These are phyloP conservation scores for Perdix hodgsoniae DNA, from an alignment of 2,797 vertebrate species.

Conservation along the genomic window DNA sequence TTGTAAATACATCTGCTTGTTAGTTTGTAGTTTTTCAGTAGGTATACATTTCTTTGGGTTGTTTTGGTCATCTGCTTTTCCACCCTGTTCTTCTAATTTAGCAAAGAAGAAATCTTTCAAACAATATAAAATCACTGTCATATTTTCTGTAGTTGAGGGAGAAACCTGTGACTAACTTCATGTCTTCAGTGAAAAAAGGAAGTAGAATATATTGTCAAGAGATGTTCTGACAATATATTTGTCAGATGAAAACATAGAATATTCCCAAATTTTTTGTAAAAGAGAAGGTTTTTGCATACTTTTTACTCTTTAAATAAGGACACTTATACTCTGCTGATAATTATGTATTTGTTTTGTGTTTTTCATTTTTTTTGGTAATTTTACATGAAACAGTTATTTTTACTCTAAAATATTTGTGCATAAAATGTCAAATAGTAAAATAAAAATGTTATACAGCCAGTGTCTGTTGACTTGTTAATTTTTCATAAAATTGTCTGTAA, in stretches of 20 bases:
- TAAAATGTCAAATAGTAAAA: conserved; percentile 85
- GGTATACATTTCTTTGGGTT: conserved; percentile 5
- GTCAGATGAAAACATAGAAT: conserved; percentile 70
- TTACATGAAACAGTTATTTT: conserved; percentile 84
- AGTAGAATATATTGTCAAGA: conserved; percentile 74
- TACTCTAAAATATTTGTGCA: conserved; percentile 85
- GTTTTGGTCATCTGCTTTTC: conserved; percentile 62
- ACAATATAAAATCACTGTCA: conserved; percentile 55
- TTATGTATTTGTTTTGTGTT: conserved; percentile 80
- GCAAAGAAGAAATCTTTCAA: conserved; percentile 64
- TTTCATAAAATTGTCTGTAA: neutral
- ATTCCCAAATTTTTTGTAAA: conserved; percentile 81
- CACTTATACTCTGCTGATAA: conserved; percentile 81
- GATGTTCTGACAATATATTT: conserved; percentile 74
- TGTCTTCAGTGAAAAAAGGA: conserved; percentile 72
- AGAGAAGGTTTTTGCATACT: conserved; percentile 80
- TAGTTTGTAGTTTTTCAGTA: conserved; percentile 35
- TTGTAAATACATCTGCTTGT: conserved; percentile 35
- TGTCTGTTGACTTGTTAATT: conserved; percentile 19
- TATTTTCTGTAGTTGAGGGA: conserved; percentile 41
- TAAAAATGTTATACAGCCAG: conserved; percentile 79
- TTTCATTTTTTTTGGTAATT: conserved; percentile 80
- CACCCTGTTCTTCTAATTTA: conserved; percentile 59
- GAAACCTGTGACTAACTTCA: conserved; percentile 75
- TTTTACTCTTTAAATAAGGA: conserved; percentile 85